Evolutionary conservation across 2,113 vertebrate genomes (phyloP).

Genomic region (Orthonyx spaldingii): DNA sequence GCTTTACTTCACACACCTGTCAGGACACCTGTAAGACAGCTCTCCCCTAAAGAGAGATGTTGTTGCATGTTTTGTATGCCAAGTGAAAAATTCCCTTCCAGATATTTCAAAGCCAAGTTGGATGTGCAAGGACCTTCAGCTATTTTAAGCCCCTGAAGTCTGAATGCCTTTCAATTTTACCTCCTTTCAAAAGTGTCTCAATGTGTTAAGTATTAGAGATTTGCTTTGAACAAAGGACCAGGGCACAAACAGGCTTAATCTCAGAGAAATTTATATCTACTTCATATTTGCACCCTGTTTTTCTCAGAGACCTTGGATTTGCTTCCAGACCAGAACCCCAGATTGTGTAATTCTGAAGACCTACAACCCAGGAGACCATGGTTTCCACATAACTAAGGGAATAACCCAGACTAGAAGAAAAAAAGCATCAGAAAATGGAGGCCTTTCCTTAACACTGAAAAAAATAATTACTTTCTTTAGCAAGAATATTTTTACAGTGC

Average conservation of each 20-base stretch:
- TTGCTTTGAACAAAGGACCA: not conserved
- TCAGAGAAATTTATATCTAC: not conserved
- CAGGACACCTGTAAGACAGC: not conserved
- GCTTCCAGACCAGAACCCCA: not conserved
- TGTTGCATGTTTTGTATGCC: not conserved
- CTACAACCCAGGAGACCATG: not conserved
- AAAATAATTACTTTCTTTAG: not conserved
- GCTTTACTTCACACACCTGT: not conserved
- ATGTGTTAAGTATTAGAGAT: not conserved
- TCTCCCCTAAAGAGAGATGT: not conserved
- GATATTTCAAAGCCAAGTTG: not conserved
- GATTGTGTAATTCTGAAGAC: not conserved
- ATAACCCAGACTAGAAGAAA: not conserved
- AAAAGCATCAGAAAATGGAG: not conserved
- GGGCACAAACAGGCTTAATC: not conserved
- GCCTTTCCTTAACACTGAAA: not conserved
- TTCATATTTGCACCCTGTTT: not conserved
- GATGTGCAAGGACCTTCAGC: not conserved
- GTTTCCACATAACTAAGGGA: not conserved
- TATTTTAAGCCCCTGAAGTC: not conserved
- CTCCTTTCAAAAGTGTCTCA: not conserved
- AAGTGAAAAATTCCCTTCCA: not conserved
- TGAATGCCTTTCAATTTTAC: not conserved
- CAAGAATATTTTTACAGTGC: not conserved
- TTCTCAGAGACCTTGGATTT: not conserved